These are phyloP conservation scores for Macrophya alboannulata DNA, from an alignment of 2,888 invertebrate genomes.

Conservation along the genomic window DNA sequence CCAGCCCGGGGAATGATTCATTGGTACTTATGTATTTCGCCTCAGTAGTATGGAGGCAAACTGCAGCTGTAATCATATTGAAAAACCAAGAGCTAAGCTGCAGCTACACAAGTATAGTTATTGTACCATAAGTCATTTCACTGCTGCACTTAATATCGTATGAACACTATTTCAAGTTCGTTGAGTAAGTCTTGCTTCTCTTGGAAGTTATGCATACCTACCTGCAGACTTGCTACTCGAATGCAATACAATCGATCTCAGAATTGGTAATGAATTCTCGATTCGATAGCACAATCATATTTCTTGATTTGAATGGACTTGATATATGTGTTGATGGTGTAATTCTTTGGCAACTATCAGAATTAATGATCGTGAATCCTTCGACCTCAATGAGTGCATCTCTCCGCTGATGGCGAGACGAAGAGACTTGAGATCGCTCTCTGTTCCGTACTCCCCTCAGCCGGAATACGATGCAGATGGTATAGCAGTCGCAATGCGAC, in stretches of 20 bases:
- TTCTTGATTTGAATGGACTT: neutral
- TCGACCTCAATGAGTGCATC: neutral
- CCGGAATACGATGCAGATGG: neutral
- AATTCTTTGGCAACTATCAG: no score
- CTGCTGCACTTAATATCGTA: neutral
- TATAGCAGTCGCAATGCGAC: neutral
- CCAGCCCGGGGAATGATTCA: neutral
- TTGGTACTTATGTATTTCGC: conserved; percentile 24
- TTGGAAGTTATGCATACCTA: neutral
- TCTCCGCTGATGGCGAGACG: neutral
- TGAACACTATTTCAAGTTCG: conserved; percentile 32
- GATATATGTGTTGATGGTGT: neutral
- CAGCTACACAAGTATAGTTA: neutral
- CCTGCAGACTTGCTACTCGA: neutral
- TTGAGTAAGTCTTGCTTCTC: neutral
- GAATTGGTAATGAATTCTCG: neutral
- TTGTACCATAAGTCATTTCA: neutral
- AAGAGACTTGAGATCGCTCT: neutral
- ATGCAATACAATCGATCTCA: neutral
- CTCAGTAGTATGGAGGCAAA: neutral
- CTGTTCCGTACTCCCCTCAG: neutral
- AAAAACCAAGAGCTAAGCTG: neutral
- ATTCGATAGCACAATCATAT: neutral
- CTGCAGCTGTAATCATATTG: neutral
- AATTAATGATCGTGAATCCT: neutral